Evolutionary conservation across 2,888 invertebrate species (phyloP).

Genomic region (Caenorhabditis sp.): DNA sequence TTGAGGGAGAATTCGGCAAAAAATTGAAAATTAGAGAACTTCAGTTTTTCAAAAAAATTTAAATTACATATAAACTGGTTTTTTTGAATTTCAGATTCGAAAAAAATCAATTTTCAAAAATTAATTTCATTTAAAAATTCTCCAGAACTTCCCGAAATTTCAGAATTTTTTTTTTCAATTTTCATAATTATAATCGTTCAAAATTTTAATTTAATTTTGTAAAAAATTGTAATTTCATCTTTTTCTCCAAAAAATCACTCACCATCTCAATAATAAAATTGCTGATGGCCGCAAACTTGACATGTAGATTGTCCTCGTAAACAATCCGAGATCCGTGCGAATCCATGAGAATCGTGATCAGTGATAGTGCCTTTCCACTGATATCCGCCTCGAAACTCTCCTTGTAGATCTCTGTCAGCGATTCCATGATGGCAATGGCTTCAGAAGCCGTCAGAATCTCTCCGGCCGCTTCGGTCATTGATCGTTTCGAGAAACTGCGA

Average conservation of each 20-base stretch:
- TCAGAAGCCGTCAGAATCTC: conserved; percentile 41
- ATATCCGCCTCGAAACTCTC: neutral
- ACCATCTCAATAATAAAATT: conserved; percentile 65
- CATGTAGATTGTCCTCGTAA: conserved; percentile 52
- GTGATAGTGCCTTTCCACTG: conserved; percentile 31
- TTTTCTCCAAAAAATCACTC: conserved; percentile 1
- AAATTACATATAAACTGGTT: too few relatives aligned
- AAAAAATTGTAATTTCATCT: neutral
- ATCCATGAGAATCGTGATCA: conserved; percentile 63
- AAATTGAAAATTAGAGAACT: too few relatives aligned
- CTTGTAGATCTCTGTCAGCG: conserved; percentile 47
- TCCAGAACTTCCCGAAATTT: too few relatives aligned
- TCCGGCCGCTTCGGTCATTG: conserved; percentile 42
- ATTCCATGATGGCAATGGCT: conserved; percentile 46
- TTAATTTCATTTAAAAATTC: too few relatives aligned
- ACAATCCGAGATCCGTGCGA: conserved; percentile 56
- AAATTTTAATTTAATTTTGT: too few relatives aligned
- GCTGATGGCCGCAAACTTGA: conserved; percentile 44
- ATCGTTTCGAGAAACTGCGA: conserved; percentile 42
- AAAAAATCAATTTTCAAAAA: too few relatives aligned
- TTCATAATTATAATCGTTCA: too few relatives aligned
- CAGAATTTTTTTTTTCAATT: too few relatives aligned
- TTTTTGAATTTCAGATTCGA: too few relatives aligned
- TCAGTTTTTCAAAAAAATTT: too few relatives aligned
- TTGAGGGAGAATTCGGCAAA: too few relatives aligned